A percentile compares a stretch with the other conserved stretches of the same genome.
Evolutionary conservation across 2,888 invertebrate genomes (phyloP).

Genomic region (Hylaea fasciaria): DNA sequence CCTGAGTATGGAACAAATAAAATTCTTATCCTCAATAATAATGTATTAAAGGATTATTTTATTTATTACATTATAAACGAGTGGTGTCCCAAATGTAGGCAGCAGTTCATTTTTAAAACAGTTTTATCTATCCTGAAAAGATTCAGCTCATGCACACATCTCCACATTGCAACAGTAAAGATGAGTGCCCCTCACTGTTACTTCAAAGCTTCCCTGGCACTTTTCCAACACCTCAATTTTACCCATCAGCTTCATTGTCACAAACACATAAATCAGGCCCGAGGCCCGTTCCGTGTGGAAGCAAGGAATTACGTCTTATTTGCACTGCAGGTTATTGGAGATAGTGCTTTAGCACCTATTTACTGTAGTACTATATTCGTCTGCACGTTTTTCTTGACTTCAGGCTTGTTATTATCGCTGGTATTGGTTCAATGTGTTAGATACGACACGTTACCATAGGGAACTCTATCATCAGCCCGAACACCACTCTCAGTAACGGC

Average conservation of each 20-base stretch:
- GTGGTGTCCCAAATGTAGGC: too few relatives aligned
- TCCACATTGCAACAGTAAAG: not conserved
- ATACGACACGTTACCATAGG: slow-evolving; percentile 44
- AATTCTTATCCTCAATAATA: too few relatives aligned
- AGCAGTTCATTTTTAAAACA: too few relatives aligned
- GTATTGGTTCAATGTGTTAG: slow-evolving; percentile 48
- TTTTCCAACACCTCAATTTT: slow-evolving; percentile 38
- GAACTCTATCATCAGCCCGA: slow-evolving; percentile 39
- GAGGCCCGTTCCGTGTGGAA: not conserved
- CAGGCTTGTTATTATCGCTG: slow-evolving; percentile 33
- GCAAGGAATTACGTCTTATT: too few relatives aligned
- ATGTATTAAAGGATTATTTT: too few relatives aligned
- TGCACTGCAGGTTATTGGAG: too few relatives aligned
- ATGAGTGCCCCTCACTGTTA: slow-evolving; percentile 5
- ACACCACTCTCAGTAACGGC: slow-evolving; percentile 21
- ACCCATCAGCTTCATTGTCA: slow-evolving; percentile 35
- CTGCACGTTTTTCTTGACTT: not conserved
- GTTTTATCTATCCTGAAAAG: too few relatives aligned
- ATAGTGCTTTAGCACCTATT: too few relatives aligned
- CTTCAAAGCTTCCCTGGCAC: slow-evolving; percentile 33
- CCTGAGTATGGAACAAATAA: too few relatives aligned
- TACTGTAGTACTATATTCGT: not conserved
- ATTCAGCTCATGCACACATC: slow-evolving; percentile 1
- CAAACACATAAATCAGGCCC: slow-evolving; percentile 14
- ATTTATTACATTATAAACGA: too few relatives aligned